Base-by-base conservation (phyloP, 2,797 vertebrate species). In the Lepilemur septentrionalis region DNA sequence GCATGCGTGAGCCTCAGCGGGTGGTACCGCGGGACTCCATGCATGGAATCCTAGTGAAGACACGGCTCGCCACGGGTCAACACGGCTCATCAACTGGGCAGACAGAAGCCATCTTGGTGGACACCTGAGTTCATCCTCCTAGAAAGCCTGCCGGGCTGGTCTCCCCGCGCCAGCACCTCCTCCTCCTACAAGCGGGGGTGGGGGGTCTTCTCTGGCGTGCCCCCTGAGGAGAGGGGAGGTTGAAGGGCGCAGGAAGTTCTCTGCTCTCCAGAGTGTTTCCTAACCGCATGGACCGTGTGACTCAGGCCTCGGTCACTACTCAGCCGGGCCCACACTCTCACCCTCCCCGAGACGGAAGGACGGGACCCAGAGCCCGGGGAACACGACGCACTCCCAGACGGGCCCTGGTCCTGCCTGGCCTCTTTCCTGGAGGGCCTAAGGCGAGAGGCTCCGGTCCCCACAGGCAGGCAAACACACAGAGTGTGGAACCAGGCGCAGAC, bases 221-320 rank as follows among this genome's bases (percentile, higher is more conserved):
- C 32, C 35, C 13, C n/a, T 22, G 12, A 18, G 17, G 7, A n/a
- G 30, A n/a, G 23, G 50, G 35, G 50, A 15, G 17, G 1, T 14
- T 10, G 30, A 35, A 35, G 65, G 50, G 30, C 20, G 7, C 48
- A 55, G 50, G 50, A 32, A 46, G 75, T 14, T 1, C 12, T 25
- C 14, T 48, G 72, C 43, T 75, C 28, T 75, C 41, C 35, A 32
- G 13, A 52, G 50, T 0, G 32, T 15, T 78, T 55, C 55, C 50
- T 12, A 4, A 7, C 13, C 35, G 12, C 7, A 11, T 0, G 23
- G 22, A 55, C 35, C 50, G 35, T 7, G 4, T 2, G 50, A 9
- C 7, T 76, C 48, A 76, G 48, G 50, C 50, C 30, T 63, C 61
- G 2, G 30, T 63, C 28, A 14, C 30, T 63, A 11, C 25, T 61